Evolutionary conservation across 2,888 invertebrate genomes (phyloP).

Genomic region (Temnothorax unifasciatus): DNA sequence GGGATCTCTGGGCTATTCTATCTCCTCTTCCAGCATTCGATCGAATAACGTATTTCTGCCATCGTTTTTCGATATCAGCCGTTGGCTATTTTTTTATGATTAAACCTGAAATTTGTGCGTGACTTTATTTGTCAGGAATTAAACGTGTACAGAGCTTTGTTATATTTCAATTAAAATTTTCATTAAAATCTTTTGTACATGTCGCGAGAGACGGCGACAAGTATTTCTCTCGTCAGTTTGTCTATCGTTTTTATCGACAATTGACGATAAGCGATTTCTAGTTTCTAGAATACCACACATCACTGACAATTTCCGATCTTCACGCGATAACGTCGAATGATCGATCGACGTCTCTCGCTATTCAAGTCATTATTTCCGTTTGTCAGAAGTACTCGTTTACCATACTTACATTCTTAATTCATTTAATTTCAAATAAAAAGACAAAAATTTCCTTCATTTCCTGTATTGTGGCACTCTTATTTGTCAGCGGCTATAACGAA

Average conservation of each 20-base stretch:
- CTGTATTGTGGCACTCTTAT: too few relatives aligned
- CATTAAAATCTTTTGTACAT: neutral
- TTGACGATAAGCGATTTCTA: neutral
- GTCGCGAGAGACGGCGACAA: neutral
- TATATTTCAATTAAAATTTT: neutral
- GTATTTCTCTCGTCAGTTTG: neutral
- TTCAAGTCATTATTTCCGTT: neutral
- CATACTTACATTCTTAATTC: neutral
- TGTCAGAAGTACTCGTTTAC: neutral
- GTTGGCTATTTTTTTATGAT: neutral
- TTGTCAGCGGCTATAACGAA: neutral
- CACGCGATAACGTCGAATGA: neutral
- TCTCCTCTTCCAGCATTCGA: neutral
- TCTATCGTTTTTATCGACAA: neutral
- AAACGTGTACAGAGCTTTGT: neutral
- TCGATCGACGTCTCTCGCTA: neutral
- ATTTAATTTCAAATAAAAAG: neutral
- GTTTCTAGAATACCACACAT: slow-evolving; percentile 7
- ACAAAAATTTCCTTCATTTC: neutral
- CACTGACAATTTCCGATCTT: neutral
- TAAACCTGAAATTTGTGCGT: neutral
- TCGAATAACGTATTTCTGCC: neutral
- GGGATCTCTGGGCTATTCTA: neutral
- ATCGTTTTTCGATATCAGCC: neutral
- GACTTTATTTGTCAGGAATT: neutral